Evolutionary conservation across 2,797 vertebrate species (phyloP).

Genomic region (Argya squamiceps): DNA sequence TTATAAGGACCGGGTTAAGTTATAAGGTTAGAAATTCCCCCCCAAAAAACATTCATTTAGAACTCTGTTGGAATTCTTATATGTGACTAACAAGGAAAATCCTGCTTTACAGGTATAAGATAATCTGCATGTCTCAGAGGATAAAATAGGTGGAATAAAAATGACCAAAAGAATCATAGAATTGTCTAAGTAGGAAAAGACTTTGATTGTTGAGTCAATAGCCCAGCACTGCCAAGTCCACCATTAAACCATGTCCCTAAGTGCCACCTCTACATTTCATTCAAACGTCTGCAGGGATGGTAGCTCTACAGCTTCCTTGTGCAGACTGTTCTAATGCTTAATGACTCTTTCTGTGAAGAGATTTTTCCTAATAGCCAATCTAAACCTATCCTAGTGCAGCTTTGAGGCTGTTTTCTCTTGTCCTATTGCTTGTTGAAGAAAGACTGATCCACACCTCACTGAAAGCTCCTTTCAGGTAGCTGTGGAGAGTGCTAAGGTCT

Average conservation of each 20-base stretch:
- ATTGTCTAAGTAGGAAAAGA: background rate
- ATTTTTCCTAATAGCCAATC: background rate
- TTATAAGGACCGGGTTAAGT: background rate
- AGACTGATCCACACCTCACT: accelerated
- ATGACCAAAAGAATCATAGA: background rate
- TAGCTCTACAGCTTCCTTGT: background rate
- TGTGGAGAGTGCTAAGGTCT: background rate
- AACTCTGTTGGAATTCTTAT: background rate
- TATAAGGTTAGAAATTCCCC: background rate
- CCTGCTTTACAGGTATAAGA: background rate
- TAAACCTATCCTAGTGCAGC: background rate
- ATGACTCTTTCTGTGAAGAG: background rate
- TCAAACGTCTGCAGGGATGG: background rate
- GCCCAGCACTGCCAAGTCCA: background rate
- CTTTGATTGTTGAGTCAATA: background rate
- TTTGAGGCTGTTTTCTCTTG: background rate
- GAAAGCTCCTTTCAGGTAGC: background rate
- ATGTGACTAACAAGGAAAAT: background rate
- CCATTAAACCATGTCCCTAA: background rate
- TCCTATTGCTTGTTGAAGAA: background rate
- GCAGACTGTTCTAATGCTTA: background rate
- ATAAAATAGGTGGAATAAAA: background rate
- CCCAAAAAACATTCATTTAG: background rate
- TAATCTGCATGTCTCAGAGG: background rate
- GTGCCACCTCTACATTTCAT: background rate